These are phyloP conservation scores for Coendou prehensilis DNA, from an alignment of 2,797 vertebrate species.

Conservation along the genomic window DNA sequence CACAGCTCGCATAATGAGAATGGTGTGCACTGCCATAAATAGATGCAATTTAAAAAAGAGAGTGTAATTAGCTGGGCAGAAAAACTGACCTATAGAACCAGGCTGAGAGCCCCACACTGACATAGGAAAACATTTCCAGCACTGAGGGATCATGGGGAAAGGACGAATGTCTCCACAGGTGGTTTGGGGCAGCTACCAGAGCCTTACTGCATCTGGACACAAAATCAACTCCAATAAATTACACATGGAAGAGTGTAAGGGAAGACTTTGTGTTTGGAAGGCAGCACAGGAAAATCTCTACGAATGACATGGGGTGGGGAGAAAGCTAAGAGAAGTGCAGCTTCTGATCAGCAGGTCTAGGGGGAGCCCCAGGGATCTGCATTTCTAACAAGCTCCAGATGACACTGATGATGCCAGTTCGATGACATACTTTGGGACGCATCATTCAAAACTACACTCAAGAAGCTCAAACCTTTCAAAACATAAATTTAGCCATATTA, in stretches of 20 bases:
- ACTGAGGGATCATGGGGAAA: rapidly evolving
- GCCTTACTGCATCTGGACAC: background rate
- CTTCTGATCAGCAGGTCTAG: background rate
- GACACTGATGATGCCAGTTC: background rate
- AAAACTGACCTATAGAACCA: rapidly evolving
- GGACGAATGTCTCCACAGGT: rapidly evolving
- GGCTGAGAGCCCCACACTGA: background rate
- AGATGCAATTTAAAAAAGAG: background rate
- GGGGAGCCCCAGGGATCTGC: background rate
- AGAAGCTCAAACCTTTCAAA: background rate
- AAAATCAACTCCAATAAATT: background rate
- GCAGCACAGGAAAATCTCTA: rapidly evolving
- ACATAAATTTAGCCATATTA: background rate
- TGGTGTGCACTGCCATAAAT: background rate
- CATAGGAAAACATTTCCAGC: rapidly evolving
- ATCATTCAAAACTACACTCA: background rate
- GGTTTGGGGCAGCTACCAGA: background rate
- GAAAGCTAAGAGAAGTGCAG: background rate
- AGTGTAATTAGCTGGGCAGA: background rate
- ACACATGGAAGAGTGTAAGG: rapidly evolving
- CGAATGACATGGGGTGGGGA: background rate
- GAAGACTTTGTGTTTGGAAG: background rate
- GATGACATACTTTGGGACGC: background rate
- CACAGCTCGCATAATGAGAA: rapidly evolving
- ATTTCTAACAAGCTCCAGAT: background rate